Percentiles rank a stretch among this genome's conserved stretches.
Conservation (phyloP, 2,888 invertebrate species). For the Conchocele bisecta region DNA sequence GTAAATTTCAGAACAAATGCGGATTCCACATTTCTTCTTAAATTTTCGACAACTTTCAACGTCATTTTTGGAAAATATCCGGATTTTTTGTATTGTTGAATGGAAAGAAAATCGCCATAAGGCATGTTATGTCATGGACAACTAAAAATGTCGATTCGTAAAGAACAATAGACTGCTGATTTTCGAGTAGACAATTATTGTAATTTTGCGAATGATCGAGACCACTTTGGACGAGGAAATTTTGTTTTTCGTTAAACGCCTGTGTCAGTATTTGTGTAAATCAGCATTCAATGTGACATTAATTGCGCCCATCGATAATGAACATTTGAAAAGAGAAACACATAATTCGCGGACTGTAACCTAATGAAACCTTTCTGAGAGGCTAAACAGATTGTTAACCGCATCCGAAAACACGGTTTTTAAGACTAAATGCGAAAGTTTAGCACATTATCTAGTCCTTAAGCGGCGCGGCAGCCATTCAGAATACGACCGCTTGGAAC, state of each 20-base stretch:
- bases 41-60: no score
- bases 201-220: constrained; percentile 52
- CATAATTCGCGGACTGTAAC: constrained; percentile 31
- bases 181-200: constrained; percentile 53
- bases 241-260: constrained; percentile 42
- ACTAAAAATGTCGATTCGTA: no score
- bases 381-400: constrained; percentile 45
- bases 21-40: no score
- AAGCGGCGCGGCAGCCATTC: no score
- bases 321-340: constrained; percentile 35
- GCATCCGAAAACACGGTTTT: constrained; percentile 51
- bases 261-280: constrained; percentile 58
- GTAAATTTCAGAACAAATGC: no score
- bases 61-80: no score
- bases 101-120: no score
- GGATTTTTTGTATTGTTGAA: no score
- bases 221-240: constrained; percentile 51
- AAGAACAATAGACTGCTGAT: constrained; percentile 54
- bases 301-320: constrained; percentile 43
- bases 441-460: constrained; percentile 32
- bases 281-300: constrained; percentile 51
- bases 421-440: constrained; percentile 33
- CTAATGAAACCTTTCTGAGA: constrained; percentile 22
- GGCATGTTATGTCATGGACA: no score
- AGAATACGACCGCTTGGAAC: no score